Evolutionary conservation across 2,888 invertebrate species (phyloP).

Genomic region (Choreutis nemorana): DNA sequence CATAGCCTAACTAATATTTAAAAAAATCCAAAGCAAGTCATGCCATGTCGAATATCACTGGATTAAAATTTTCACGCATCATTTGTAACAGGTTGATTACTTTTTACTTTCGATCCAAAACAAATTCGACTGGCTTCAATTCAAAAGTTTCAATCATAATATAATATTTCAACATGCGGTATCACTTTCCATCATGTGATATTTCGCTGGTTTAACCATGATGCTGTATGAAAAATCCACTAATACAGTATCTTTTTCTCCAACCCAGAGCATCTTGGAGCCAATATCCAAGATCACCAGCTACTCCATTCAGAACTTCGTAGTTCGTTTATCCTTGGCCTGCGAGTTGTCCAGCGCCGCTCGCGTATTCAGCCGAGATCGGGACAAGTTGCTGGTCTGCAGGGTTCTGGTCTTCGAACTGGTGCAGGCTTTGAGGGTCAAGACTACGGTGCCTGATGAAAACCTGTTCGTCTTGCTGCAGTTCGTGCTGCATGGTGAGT

Average conservation of each 20-base stretch:
- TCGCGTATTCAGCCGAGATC: constrained; percentile 88
- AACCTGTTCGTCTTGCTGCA: constrained; percentile 92
- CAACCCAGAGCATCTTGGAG: constrained; percentile 80
- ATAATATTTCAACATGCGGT: too few species aligned
- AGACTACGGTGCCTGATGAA: constrained; percentile 91
- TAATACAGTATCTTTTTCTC: not conserved
- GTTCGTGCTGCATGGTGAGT: constrained; percentile 79
- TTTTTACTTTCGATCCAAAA: too few species aligned
- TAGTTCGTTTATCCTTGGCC: constrained; percentile 79
- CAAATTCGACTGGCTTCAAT: too few species aligned
- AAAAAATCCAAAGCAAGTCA: too few species aligned
- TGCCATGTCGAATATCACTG: too few species aligned
- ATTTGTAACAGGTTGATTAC: too few species aligned
- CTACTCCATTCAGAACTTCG: constrained; percentile 89
- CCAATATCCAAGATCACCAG: constrained; percentile 95
- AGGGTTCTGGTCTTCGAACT: constrained; percentile 93
- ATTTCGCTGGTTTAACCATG: too few species aligned
- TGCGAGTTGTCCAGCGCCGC: constrained; percentile 90
- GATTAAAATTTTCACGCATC: too few species aligned
- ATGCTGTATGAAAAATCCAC: too few species aligned
- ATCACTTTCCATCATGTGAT: too few species aligned
- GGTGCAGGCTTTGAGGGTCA: constrained; percentile 95
- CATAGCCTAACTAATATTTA: too few species aligned
- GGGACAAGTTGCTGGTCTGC: constrained; percentile 93
- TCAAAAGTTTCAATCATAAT: too few species aligned